phyloP scores from a whole-genome alignment of 1,140 invertebrate species.

The Nephila pilipes region DNA sequence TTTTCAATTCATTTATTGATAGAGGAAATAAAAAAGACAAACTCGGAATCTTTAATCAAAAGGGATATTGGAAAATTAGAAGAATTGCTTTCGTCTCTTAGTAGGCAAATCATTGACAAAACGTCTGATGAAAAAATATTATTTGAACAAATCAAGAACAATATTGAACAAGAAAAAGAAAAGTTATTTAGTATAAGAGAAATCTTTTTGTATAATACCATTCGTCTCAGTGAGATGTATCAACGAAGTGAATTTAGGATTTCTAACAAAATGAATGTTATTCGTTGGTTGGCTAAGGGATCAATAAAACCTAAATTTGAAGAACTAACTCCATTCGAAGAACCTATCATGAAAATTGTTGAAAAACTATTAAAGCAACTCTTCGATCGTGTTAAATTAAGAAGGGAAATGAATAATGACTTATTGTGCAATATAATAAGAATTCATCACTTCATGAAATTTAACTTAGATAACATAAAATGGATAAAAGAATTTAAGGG shows the following conservation, averaged over 20 bases:
- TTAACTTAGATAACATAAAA: not conserved
- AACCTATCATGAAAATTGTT: not conserved
- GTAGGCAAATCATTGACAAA: not conserved
- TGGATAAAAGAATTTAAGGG: conserved; percentile 8
- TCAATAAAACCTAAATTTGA: not conserved
- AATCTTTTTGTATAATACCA: not conserved
- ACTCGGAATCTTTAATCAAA: not conserved
- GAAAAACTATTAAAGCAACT: not conserved
- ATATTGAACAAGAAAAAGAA: not conserved
- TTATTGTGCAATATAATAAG: not conserved
- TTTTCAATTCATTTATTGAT: not conserved
- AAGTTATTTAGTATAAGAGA: not conserved
- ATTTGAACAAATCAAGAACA: not conserved
- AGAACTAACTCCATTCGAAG: not conserved
- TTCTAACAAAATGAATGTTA: not conserved
- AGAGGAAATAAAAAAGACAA: not conserved
- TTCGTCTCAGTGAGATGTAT: not conserved
- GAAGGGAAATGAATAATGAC: not conserved
- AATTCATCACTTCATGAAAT: not conserved
- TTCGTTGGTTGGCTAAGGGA: not conserved
- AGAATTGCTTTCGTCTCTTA: not conserved
- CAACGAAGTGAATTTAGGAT: not conserved
- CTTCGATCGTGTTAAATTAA: not conserved
- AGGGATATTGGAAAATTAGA: not conserved
- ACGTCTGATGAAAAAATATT: not conserved